Base-by-base conservation (phyloP, 2,888 invertebrate species). In the Hydropsyche betteni region DNA sequence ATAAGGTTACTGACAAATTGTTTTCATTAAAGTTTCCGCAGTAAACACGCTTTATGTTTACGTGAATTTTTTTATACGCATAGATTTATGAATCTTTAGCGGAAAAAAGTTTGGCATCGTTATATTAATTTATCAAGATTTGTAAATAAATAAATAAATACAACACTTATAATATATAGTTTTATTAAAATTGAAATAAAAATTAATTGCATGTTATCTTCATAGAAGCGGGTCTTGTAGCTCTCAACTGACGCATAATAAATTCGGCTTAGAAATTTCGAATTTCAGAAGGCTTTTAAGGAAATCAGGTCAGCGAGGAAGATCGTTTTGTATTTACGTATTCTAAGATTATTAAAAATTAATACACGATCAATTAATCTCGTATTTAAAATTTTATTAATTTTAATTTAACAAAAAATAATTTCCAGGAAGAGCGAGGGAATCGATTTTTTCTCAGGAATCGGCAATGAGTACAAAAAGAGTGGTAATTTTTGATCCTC, bases 401-500 rank as follows among this genome's bases (percentile, higher is more conserved):
- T n/a, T 53, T 53, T 12, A 14, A 10, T 16, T n/a, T 3, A 14
- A 16, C 7, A 53, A 44, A 10, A 44, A 44, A 2, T 6, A 1
- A 44, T 24, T 24, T 24, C 2, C 5, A 55, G 55, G n/a, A 55
- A 55, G n/a, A 0, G 8, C 5, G 53, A 24, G 58, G 58, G 58
- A 24, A 24, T 58, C 24, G 14, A 16, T 58, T n/a, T 16, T 58
- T 24, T 58, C 16, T 58, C 24, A 8, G 24, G 2, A 61, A 24
- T n/a, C 6, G 36, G 64, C 34, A 64, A 64, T 64, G 34, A 64
- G 64, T 6, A 36, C 0, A 5, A 36, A 64, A 64, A 64, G 64
- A 33, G 64, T 64, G 64, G 64, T 72, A 72, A 72, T 72, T 72
- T 55, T 58, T 24, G 55, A 72, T 64, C 72, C 55, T 72, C 34